A percentile compares a stretch with the other conserved stretches of the same genome.
Conservation (phyloP, 2,888 invertebrate species). For the Polydesmus complanatus region DNA sequence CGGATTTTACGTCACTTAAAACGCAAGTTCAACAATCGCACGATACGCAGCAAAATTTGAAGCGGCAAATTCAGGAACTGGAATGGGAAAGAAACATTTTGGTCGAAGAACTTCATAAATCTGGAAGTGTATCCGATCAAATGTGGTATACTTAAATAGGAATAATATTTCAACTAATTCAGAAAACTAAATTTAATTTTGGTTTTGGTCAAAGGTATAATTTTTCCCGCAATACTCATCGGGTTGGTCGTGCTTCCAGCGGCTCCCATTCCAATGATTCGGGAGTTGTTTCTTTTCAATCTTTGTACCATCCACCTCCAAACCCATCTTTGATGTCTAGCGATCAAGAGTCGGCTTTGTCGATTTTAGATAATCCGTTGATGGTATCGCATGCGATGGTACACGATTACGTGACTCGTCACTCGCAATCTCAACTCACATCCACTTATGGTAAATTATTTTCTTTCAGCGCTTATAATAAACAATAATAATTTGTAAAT, state of each 20-base stretch:
- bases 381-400: slow-evolving; percentile 22
- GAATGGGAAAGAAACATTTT: slow-evolving; percentile 24
- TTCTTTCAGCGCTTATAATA: not conserved
- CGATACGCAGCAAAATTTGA: slow-evolving; percentile 23
- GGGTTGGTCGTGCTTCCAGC: slow-evolving; percentile 22
- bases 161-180: not conserved
- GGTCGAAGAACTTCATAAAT: slow-evolving; percentile 24
- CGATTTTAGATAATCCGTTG: slow-evolving; percentile 19
- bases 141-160: slow-evolving; percentile 21
- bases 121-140: slow-evolving; percentile 24
- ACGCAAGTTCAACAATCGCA: slow-evolving; percentile 14
- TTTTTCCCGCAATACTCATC: not conserved
- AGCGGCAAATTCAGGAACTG: slow-evolving; percentile 22
- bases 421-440: slow-evolving; percentile 8
- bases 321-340: not conserved
- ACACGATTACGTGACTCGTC: slow-evolving; percentile 24
- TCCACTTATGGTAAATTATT: not conserved
- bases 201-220: slow-evolving; percentile 8
- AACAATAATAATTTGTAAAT: not conserved
- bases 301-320: not conserved
- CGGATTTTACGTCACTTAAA: slow-evolving; percentile 24
- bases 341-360: slow-evolving; percentile 14
- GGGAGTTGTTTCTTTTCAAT: slow-evolving; percentile 23
- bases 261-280: slow-evolving; percentile 28
- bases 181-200: slow-evolving; percentile 2